Base-by-base conservation (phyloP, 2,113 vertebrate genomes). In the Ceyx cyanopectus region DNA sequence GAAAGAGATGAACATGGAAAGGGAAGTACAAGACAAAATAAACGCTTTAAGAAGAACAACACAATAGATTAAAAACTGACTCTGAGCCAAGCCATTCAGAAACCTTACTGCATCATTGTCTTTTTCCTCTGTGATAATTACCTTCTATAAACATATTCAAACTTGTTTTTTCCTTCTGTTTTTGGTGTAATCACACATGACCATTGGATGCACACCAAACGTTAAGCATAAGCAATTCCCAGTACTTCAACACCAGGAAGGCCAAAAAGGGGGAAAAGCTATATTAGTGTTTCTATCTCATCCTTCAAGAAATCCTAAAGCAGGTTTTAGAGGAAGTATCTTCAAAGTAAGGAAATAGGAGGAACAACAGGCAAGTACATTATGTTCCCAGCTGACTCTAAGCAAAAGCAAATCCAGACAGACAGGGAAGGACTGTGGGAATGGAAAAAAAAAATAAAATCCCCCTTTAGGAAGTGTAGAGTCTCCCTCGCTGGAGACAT, bases 291-390 rank as follows among this genome's bases (percentile, higher is more conserved):
- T 85, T 66, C 91, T 96, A 94, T 92, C 92, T 96, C 91, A 95
- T 91, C 87, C 89, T 73, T 92, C 94, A 96, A 93, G 92, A 96
- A 93, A 94, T 95, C 95, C 92, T 89, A 93, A 90, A 72, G 67
- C 74, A 67, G 29, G 34, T 74, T 95, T 93, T 74, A 91, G 58
- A 95, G 94, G 92, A 96, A 95, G 61, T 82, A 92, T 77, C 91
- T 92, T 93, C 95, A 95, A 96, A 95, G 95, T 89, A 89, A 90
- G 92, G 94, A 96, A 96, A 93, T 0, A 46, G 81, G 91, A 94
- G 72, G 92, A 94, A 93, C 86, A 73, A 85, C 72, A 0, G 84
- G 51, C 50, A 89, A 87, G 91, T 85, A 94, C 91, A 67, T 79
- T 46, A 93, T 53, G 91, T 93, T 92, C 85, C 78, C 89, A 87